These are phyloP conservation scores for Oligia latruncula DNA, from an alignment of 2,888 invertebrate species.

Conservation along the genomic window DNA sequence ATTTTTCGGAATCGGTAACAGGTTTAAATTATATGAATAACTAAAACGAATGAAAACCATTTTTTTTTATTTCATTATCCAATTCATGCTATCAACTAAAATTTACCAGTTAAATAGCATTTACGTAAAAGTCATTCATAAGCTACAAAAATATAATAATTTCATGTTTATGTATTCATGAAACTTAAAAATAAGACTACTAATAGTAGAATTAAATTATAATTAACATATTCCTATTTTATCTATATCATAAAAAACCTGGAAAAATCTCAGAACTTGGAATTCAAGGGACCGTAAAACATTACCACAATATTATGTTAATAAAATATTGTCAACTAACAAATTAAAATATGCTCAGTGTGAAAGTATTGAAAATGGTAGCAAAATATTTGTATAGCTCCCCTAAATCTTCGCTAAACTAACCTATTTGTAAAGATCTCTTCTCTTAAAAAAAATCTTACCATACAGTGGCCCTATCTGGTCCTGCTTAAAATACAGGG, in stretches of 20 bases:
- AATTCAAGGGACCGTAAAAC: background rate
- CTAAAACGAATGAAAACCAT: too few relatives aligned
- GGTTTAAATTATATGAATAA: background rate
- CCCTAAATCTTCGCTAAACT: background rate
- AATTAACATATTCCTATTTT: background rate
- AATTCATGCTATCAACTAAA: background rate
- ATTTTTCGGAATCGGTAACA: slow-evolving; percentile 6
- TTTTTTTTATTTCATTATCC: background rate
- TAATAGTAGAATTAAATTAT: slow-evolving; percentile 11
- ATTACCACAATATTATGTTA: background rate
- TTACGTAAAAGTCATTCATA: background rate
- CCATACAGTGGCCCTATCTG: background rate
- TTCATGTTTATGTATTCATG: background rate
- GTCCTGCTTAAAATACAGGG: slow-evolving; percentile 4
- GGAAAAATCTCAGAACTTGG: background rate
- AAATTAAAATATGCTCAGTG: background rate
- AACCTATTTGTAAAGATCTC: background rate
- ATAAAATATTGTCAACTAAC: slow-evolving; percentile 2
- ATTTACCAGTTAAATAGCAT: background rate
- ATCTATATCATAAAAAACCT: background rate
- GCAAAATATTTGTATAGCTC: background rate
- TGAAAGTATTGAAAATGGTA: background rate
- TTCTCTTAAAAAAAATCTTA: background rate
- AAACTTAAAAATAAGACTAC: slow-evolving; percentile 10
- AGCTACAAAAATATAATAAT: background rate